Evolutionary conservation across 2,113 vertebrate species (phyloP).

Genomic region (Danionella cerebrum): DNA sequence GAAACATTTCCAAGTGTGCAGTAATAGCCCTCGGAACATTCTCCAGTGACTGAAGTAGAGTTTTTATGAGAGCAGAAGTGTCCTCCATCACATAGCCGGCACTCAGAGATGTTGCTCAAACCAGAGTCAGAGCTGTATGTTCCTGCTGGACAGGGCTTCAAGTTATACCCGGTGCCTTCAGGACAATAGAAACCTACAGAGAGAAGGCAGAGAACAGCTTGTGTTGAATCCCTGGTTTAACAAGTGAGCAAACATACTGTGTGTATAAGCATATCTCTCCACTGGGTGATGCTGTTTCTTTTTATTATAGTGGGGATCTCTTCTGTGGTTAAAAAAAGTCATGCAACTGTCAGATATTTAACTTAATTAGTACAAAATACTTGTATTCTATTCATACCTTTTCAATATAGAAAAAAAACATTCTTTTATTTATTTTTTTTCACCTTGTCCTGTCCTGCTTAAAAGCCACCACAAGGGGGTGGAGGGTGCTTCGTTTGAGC

Average conservation of each 20-base stretch:
- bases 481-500: too few relatives aligned
- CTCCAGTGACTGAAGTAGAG: conserved; percentile 64
- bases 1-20: conserved; percentile 64
- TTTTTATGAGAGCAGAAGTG: conserved; percentile 69
- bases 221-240: too few relatives aligned
- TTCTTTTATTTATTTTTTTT: too few relatives aligned
- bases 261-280: neutral
- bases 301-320: neutral
- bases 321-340: neutral
- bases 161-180: conserved; percentile 62
- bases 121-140: conserved; percentile 65
- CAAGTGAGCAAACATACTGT: neutral
- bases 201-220: conserved; percentile 6
- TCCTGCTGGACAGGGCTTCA: conserved; percentile 68
- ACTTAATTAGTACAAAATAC: too few relatives aligned
- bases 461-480: too few relatives aligned
- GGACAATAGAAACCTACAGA: conserved; percentile 77
- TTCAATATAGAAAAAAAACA: too few relatives aligned
- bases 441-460: too few relatives aligned
- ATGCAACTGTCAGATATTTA: neutral
- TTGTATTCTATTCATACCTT: too few relatives aligned
- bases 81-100: conserved; percentile 69
- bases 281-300: conserved; percentile 29
- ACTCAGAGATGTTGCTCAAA: conserved; percentile 55
- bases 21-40: conserved; percentile 75